Evolutionary conservation across 2,888 invertebrate species (phyloP).

Genomic region (Augiades crinisus): DNA sequence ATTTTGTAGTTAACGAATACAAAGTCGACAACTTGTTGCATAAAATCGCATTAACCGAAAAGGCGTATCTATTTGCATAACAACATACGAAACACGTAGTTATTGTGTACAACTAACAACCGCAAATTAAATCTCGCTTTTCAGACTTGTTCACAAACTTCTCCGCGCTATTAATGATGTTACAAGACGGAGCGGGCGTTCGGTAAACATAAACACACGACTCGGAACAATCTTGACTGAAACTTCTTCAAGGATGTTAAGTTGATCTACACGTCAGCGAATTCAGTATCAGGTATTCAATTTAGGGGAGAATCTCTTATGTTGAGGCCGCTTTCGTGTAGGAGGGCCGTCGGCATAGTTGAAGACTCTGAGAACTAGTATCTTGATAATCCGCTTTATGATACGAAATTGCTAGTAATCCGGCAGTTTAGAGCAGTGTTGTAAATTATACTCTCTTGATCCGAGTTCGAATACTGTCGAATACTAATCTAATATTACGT

Average conservation of each 20-base stretch:
- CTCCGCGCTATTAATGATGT: constrained; percentile 27
- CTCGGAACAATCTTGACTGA: neutral
- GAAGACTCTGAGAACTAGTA: constrained; percentile 1
- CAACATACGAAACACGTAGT: too few species aligned
- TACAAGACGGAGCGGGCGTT: constrained; percentile 27
- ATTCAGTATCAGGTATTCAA: constrained; percentile 13
- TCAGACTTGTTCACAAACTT: neutral
- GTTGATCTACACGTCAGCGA: too few species aligned
- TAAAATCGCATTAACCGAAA: too few species aligned
- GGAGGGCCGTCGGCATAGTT: neutral
- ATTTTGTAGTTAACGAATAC: too few species aligned
- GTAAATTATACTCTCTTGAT: too few species aligned
- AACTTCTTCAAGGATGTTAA: neutral
- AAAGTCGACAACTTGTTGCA: too few species aligned
- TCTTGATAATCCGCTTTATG: neutral
- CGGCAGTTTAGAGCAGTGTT: neutral
- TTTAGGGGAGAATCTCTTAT: constrained; percentile 5
- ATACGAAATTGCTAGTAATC: neutral
- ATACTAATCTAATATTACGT: too few species aligned
- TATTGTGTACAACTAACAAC: neutral
- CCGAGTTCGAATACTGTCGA: too few species aligned
- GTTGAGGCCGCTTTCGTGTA: neutral
- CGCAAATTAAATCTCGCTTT: neutral
- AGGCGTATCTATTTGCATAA: too few species aligned
- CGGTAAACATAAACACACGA: constrained; percentile 21